A percentile compares a stretch with the other conserved stretches of the same genome.
phyloP scores from a whole-genome alignment of 2,113 vertebrate genomes.

The Otus sunia region DNA sequence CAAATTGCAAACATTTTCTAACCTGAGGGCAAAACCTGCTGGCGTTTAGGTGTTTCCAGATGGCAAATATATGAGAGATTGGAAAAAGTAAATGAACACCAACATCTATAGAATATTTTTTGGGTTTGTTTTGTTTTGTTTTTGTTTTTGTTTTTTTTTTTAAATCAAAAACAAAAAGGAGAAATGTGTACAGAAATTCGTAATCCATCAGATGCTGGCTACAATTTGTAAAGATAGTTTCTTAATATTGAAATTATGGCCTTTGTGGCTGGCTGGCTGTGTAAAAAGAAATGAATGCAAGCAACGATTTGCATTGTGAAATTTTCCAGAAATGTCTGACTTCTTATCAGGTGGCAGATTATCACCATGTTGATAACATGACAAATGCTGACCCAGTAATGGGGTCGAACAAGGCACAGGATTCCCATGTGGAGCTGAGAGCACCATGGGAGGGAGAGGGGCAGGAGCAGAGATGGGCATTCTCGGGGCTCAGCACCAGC shows the following conservation, averaged over 20 bases:
- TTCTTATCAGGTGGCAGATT: not conserved
- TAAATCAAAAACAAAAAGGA: not conserved
- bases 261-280: not conserved
- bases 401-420: rapidly evolving
- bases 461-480: rapidly evolving
- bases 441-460: not conserved
- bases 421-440: not conserved
- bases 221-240: not conserved
- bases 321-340: not conserved
- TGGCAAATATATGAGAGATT: not conserved
- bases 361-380: rapidly evolving
- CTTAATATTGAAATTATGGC: not conserved
- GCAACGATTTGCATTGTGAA: not conserved
- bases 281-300: not conserved
- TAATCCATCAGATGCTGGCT: not conserved
- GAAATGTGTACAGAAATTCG: not conserved
- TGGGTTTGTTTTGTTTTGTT: too few relatives aligned
- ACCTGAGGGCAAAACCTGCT: not conserved
- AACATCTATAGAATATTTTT: not conserved
- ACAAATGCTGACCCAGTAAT: not conserved
- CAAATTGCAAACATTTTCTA: not conserved
- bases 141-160: not conserved
- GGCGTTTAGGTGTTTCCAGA: not conserved
- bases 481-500: not conserved
- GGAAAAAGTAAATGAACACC: not conserved